A percentile compares a stretch with the other conserved stretches of the same genome.
Conservation (phyloP, 2,797 vertebrate species). For the Taenioides sp. region DNA sequence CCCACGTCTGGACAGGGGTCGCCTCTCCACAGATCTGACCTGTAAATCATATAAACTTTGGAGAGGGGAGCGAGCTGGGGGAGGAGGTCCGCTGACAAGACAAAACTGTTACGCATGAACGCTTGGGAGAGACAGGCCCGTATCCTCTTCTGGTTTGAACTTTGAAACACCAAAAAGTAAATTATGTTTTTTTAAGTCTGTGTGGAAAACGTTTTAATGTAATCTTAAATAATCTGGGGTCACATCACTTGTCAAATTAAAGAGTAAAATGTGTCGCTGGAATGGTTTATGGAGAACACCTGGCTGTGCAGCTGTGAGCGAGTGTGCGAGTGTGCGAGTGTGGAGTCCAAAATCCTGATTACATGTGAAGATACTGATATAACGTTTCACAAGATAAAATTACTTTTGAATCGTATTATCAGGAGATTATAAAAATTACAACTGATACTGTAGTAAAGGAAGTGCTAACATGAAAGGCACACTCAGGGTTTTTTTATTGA, state of each 20-base stretch:
- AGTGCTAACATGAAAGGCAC: not conserved
- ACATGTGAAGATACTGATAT: not conserved
- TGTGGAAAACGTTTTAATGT: not conserved
- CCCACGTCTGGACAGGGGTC: too few relatives aligned
- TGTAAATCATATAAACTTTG: too few relatives aligned
- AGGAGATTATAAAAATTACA: not conserved
- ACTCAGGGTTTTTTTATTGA: too few relatives aligned
- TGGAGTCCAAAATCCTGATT: not conserved
- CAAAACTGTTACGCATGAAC: too few relatives aligned
- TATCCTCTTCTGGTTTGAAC: too few relatives aligned
- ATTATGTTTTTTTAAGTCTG: not conserved
- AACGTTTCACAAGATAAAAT: not conserved
- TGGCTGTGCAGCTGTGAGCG: not conserved
- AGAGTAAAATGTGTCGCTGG: not conserved
- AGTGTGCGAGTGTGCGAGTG: not conserved
- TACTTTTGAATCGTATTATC: not conserved
- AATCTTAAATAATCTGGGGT: not conserved
- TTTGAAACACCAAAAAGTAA: not conserved
- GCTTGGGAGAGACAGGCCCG: too few relatives aligned
- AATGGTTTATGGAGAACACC: constrained; percentile 1
- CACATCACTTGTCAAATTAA: not conserved
- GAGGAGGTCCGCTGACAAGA: too few relatives aligned
- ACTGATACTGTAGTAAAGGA: not conserved
- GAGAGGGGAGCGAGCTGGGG: too few relatives aligned
- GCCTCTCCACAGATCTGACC: too few relatives aligned